A percentile compares a stretch with the other conserved stretches of the same genome.
Evolutionary conservation across 1,140 invertebrate species (phyloP).

Genomic region (Antheraea mylitta): DNA sequence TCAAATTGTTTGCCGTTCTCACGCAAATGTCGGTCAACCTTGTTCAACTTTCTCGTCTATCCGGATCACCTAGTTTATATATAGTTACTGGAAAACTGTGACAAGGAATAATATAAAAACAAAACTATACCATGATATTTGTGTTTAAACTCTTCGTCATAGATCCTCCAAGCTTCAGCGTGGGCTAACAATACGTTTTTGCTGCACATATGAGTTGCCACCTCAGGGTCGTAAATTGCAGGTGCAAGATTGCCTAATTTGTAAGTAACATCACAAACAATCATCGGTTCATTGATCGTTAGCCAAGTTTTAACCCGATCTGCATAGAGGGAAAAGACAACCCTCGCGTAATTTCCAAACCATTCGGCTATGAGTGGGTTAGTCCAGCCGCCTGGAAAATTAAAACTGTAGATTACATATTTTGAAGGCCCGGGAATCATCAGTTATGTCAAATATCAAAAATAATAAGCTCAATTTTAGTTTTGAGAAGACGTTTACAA

Average conservation of each 20-base stretch:
- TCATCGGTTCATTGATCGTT: conserved; percentile 84
- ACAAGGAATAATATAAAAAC: no score
- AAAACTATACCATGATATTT: conserved; percentile 50
- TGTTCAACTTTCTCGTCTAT: no score
- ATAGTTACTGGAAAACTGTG: background rate
- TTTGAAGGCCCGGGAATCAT: no score
- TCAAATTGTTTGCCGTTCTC: no score
- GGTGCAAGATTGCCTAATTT: conserved; percentile 71
- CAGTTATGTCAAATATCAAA: no score
- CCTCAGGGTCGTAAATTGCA: conserved; percentile 56
- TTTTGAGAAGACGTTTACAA: no score
- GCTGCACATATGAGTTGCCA: conserved; percentile 72
- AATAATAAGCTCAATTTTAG: no score
- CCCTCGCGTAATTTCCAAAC: conserved; percentile 81
- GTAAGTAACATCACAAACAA: conserved; percentile 79
- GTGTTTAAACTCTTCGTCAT: conserved; percentile 50
- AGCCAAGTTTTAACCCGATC: conserved; percentile 82
- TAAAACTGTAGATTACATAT: background rate
- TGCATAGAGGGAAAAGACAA: conserved; percentile 79
- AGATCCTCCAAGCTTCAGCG: conserved; percentile 81
- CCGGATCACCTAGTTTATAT: background rate
- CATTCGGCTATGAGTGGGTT: conserved; percentile 81
- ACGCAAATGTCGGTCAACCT: no score
- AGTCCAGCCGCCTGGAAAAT: conserved; percentile 79
- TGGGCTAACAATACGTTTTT: conserved; percentile 80